These are phyloP conservation scores for Hydrozoanthus tunicans DNA, from an alignment of 64 coral and sea anemone genomes.

Conservation along the genomic window DNA sequence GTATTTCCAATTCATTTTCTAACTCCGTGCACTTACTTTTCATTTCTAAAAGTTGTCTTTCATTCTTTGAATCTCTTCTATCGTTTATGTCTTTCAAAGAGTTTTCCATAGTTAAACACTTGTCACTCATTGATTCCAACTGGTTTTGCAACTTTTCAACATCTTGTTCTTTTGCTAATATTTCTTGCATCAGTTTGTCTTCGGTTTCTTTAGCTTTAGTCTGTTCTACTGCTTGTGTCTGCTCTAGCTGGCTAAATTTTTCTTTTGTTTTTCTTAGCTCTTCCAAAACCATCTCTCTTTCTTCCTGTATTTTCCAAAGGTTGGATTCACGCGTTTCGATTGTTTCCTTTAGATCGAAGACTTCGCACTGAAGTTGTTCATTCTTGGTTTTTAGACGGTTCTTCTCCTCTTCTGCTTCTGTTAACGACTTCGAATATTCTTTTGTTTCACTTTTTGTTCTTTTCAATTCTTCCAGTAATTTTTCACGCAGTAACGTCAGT, in stretches of 20 bases:
- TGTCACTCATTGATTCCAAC: constrained; percentile 40
- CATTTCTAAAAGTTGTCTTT: constrained; percentile 46
- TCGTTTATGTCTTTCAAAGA: constrained; percentile 6
- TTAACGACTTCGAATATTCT: constrained; percentile 39
- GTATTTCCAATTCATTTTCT: constrained; percentile 45
- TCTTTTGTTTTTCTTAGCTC: constrained; percentile 36
- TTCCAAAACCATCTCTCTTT: constrained; percentile 24
- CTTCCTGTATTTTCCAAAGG: constrained; percentile 48
- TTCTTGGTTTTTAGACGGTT: constrained; percentile 16
- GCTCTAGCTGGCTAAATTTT: not conserved
- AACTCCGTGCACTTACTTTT: constrained; percentile 54
- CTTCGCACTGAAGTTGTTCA: constrained; percentile 25
- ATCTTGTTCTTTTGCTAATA: constrained; percentile 64
- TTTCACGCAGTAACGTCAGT: constrained; percentile 6
- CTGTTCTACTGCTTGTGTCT: constrained; percentile 20
- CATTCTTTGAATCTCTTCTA: not conserved
- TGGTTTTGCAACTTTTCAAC: constrained; percentile 74
- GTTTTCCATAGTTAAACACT: constrained; percentile 31
- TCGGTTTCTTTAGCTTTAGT: constrained; percentile 19
- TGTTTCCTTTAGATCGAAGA: constrained; percentile 29
- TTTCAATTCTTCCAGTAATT: constrained; percentile 61
- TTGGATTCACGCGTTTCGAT: constrained; percentile 22
- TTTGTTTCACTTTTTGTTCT: constrained; percentile 24
- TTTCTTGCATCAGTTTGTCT: constrained; percentile 48
- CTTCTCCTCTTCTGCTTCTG: constrained; percentile 38